Base-by-base conservation (phyloP, 23 tunicate genomes). In the Ascidia mentula region DNA sequence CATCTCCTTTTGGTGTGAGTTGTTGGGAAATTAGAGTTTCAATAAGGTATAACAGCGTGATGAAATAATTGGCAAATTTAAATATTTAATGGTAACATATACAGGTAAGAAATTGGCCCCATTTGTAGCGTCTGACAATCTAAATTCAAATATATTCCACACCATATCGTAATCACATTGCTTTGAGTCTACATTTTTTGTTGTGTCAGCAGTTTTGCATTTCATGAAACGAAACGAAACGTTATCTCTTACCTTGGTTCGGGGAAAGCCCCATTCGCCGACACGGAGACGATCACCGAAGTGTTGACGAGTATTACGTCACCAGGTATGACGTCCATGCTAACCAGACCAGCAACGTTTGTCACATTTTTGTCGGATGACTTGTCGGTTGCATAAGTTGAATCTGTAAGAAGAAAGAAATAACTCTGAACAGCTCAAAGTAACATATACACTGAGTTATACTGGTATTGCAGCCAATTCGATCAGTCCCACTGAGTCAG, bases 221-320 rank as follows among this genome's bases (percentile, higher is more conserved):
- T 45, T 45, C 17, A 45, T n/a, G n/a, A n/a, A 45, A 20, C 12
- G 9, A 13, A 69, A 69, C 22, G 28, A 24, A 69, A n/a, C n/a
- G 53, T 40, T 5, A 73, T 36, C 39, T 26, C 61, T 69, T 85
- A 90, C 96, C 86, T 90, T 32, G 96, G 96, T 40, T 81, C 84
- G 17, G 96, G 96, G 60, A 90, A 90, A n/a, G 77, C 81, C 45
- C 90, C 96, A 35, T 74, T 42, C 4, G 90, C 85, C 18, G 96
- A 59, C 34, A 82, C 84, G 15, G 82, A 24, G 3, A 85, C 69
- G 12, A 69, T 40, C 4, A 90, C 87, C 0, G 96, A 53, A 8
- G 87, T 36, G 59, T 90, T 90, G 38, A 40, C 45, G 31, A 38
- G 73, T 0, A 90, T 80, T 40, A 32, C 36, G 24, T 40, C 61